These are phyloP conservation scores for Phoebastria nigripes DNA, from an alignment of 2,797 vertebrate genomes.

Conservation along the genomic window DNA sequence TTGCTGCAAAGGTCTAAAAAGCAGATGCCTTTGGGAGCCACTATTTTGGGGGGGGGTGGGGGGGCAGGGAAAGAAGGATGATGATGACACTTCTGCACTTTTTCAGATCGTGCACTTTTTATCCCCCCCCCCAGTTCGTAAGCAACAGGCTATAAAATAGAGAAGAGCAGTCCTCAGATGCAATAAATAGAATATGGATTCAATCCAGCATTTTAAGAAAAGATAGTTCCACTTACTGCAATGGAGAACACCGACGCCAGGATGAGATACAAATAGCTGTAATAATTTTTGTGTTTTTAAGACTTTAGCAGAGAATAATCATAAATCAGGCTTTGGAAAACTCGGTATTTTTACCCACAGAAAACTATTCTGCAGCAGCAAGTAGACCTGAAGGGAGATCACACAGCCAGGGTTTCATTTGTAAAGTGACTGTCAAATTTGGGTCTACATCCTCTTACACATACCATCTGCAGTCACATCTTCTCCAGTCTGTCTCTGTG, in stretches of 20 bases:
- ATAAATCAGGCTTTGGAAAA: slow-evolving; percentile 39
- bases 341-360: neutral
- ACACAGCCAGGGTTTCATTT: neutral
- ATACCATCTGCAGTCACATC: neutral
- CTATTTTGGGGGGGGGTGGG: neutral
- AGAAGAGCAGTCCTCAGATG: neutral
- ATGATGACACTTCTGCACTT: neutral
- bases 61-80: neutral
- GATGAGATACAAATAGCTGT: slow-evolving; percentile 36
- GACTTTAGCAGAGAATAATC: slow-evolving; percentile 22
- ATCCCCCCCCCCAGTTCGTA: neutral
- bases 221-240: slow-evolving; percentile 50
- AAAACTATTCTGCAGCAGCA: neutral
- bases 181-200: slow-evolving; percentile 59
- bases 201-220: slow-evolving; percentile 22
- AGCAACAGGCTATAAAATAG: slow-evolving; percentile 48
- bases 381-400: neutral
- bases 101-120: neutral
- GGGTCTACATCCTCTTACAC: neutral
- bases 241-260: slow-evolving; percentile 29
- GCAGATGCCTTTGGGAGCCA: slow-evolving; percentile 5
- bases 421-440: neutral
- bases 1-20: slow-evolving; percentile 29
- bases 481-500: neutral
- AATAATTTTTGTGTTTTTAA: slow-evolving; percentile 44